Conservation (phyloP, 37 sponge, comb jelly and placozoan genomes). For the Halisarca cf. caerulea region DNA sequence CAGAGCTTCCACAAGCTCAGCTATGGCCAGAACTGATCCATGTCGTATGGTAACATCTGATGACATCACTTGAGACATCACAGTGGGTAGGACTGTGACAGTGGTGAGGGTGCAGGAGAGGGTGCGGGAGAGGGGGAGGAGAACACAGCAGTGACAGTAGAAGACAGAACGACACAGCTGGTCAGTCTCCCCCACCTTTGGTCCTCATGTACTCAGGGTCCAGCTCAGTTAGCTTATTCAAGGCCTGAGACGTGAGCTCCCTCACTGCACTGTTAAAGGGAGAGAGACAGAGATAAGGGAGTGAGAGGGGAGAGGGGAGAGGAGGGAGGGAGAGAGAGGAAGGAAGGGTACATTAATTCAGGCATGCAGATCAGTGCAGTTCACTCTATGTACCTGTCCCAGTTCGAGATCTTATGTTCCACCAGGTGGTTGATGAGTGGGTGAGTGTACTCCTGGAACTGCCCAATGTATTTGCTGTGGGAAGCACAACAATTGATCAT, state of each 20-base stretch:
- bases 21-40: slow-evolving; percentile 83
- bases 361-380: neutral
- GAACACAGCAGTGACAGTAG: neutral
- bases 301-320: too few species aligned
- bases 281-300: too few species aligned
- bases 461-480: slow-evolving; percentile 66
- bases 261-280: slow-evolving; percentile 54
- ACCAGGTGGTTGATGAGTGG: slow-evolving; percentile 82
- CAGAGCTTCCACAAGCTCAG: slow-evolving; percentile 52
- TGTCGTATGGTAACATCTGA: slow-evolving; percentile 79
- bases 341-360: neutral
- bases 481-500: slow-evolving; percentile 2
- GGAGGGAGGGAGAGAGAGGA: too few species aligned
- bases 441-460: slow-evolving; percentile 77
- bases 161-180: neutral
- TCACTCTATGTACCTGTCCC: slow-evolving; percentile 75
- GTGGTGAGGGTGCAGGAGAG: too few species aligned
- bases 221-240: slow-evolving; percentile 63
- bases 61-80: slow-evolving; percentile 62
- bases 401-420: slow-evolving; percentile 76
- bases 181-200: slow-evolving; percentile 32
- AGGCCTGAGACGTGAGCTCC: slow-evolving; percentile 70
- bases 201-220: slow-evolving; percentile 65
- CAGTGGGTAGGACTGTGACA: slow-evolving; percentile 62
- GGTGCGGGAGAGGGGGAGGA: slow-evolving; percentile 36